Percentiles rank a stretch among this genome's conserved stretches.
phyloP scores from a whole-genome alignment of 2,113 vertebrate genomes.

The Trematocara nigrifrons region DNA sequence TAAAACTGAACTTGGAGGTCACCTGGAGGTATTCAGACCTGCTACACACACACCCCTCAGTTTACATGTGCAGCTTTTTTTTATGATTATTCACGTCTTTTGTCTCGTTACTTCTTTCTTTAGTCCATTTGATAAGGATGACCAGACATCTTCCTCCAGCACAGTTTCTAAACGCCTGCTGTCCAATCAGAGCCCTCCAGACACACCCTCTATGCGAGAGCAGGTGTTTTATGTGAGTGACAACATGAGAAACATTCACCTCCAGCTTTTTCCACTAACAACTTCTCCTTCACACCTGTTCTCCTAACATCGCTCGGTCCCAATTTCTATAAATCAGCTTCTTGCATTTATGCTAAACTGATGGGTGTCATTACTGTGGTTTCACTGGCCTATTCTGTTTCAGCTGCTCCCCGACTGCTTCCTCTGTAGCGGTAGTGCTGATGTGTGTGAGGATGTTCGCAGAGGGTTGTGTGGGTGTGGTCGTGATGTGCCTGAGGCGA shows the following conservation, averaged over 20 bases:
- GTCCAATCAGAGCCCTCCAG: constrained; percentile 96
- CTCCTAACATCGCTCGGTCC: not conserved
- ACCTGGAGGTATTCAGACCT: constrained; percentile 86
- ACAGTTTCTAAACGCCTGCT: constrained; percentile 90
- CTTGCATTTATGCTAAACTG: not conserved
- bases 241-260: not conserved
- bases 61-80: not conserved
- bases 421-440: constrained; percentile 57
- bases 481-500: constrained; percentile 4
- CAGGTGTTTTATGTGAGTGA: constrained; percentile 98
- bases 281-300: not conserved
- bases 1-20: constrained; percentile 96
- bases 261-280: not conserved
- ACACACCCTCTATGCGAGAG: constrained; percentile 94
- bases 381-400: constrained; percentile 64
- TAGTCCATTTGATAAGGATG: constrained; percentile 97
- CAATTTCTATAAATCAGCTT: not conserved
- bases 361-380: constrained; percentile 35
- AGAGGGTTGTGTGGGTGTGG: constrained; percentile 36
- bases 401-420: constrained; percentile 63
- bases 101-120: not conserved
- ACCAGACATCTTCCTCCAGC: constrained; percentile 85
- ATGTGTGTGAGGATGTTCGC: constrained; percentile 33
- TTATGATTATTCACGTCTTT: not conserved
- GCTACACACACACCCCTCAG: not conserved